phyloP scores from a whole-genome alignment of 2,797 vertebrate genomes.

The Sphaeramia orbicularis region DNA sequence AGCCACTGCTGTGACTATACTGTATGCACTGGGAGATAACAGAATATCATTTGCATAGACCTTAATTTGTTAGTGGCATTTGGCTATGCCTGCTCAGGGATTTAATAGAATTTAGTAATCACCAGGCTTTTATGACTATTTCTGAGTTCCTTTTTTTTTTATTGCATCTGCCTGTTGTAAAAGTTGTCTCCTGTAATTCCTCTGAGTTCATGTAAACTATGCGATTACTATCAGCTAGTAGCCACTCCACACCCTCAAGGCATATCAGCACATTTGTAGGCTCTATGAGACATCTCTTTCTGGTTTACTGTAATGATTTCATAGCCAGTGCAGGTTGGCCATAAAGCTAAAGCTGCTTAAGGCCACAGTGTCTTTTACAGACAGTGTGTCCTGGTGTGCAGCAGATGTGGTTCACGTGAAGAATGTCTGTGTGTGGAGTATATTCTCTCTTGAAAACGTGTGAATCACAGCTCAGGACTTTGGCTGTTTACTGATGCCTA shows the following conservation, averaged over 20 bases:
- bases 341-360: constrained; percentile 22
- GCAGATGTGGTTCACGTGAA: constrained; percentile 12
- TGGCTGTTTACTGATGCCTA: constrained; percentile 12
- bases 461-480: constrained; percentile 34
- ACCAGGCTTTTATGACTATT: neutral
- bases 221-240: constrained; percentile 40
- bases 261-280: constrained; percentile 37
- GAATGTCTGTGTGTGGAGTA: constrained; percentile 15
- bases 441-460: constrained; percentile 8
- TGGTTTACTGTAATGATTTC: constrained; percentile 33
- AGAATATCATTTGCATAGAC: constrained; percentile 16
- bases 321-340: constrained; percentile 36
- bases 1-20: constrained; percentile 17
- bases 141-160: neutral
- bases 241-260: constrained; percentile 59
- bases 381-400: constrained; percentile 34
- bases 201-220: neutral
- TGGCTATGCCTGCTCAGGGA: neutral
- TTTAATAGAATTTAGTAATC: neutral
- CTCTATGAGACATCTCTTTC: constrained; percentile 23
- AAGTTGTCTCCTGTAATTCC: constrained; percentile 15
- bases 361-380: constrained; percentile 18
- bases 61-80: neutral
- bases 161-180: constrained; percentile 6
- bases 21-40: constrained; percentile 23